A percentile compares a stretch with the other conserved stretches of the same genome.
Evolutionary conservation across 2,888 invertebrate genomes (phyloP).

Genomic region (Andrena bucephala): DNA sequence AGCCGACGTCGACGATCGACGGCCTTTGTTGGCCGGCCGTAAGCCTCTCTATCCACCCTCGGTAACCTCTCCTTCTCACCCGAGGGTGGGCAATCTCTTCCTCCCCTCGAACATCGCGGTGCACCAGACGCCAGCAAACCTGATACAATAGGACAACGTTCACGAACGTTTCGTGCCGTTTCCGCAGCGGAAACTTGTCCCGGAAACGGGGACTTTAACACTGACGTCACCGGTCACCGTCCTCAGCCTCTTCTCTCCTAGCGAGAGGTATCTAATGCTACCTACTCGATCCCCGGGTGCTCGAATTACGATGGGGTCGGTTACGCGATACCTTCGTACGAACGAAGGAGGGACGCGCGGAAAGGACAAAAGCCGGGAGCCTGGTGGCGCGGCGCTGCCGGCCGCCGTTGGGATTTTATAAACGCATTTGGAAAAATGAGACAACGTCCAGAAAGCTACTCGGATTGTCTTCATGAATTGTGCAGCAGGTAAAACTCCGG

Average conservation of each 20-base stretch:
- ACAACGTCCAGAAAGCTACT: constrained; percentile 56
- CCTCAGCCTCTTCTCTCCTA: constrained; percentile 53
- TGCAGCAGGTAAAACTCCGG: constrained; percentile 63
- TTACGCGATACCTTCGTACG: constrained; percentile 65
- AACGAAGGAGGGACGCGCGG: constrained; percentile 47
- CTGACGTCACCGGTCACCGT: constrained; percentile 73
- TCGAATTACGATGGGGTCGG: constrained; percentile 69
- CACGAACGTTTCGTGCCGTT: constrained; percentile 78
- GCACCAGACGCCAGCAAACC: constrained; percentile 72
- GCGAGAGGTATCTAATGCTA: constrained; percentile 62
- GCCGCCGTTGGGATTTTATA: constrained; percentile 60
- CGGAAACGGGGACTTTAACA: constrained; percentile 81
- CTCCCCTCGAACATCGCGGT: constrained; percentile 54
- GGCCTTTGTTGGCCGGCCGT: constrained; percentile 78
- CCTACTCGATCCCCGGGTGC: constrained; percentile 64
- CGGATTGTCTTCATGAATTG: constrained; percentile 72
- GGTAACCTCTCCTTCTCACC: constrained; percentile 52
- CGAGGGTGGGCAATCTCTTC: constrained; percentile 45
- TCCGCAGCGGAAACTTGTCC: constrained; percentile 80
- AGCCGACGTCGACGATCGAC: constrained; percentile 81
- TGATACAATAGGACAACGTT: constrained; percentile 79
- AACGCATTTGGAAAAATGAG: constrained; percentile 71
- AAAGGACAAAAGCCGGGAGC: constrained; percentile 36
- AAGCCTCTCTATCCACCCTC: constrained; percentile 64
- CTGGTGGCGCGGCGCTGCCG: constrained; percentile 35